These are phyloP conservation scores for Entosphenus tridentatus DNA, from an alignment of 2,113 vertebrate genomes.

Conservation along the genomic window DNA sequence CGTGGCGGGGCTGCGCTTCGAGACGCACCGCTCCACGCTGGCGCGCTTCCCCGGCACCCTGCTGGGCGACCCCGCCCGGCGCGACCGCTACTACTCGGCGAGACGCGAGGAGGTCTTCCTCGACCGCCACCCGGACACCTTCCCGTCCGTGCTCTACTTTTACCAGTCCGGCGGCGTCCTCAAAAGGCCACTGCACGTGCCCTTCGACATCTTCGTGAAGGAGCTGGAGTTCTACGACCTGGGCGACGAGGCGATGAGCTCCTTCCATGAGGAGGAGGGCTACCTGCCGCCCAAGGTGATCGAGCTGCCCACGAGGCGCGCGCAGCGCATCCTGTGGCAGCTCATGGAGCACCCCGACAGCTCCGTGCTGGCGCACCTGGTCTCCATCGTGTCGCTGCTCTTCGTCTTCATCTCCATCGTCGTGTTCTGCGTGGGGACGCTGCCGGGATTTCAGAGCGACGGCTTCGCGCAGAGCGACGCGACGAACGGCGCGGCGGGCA, in stretches of 20 bases:
- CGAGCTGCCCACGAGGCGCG: neutral
- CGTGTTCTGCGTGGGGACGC: neutral
- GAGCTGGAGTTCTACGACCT: slow-evolving; percentile 4
- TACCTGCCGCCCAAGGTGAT: too few relatives aligned
- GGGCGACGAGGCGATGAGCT: neutral
- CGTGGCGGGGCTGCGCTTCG: slow-evolving; percentile 1
- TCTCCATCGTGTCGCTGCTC: neutral
- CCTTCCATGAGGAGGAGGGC: neutral
- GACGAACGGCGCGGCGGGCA: too few relatives aligned
- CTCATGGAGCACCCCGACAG: neutral
- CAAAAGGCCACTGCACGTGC: neutral
- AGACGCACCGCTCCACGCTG: slow-evolving; percentile 2
- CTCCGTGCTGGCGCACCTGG: neutral
- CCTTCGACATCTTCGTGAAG: slow-evolving; percentile 1
- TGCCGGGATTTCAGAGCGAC: neutral
- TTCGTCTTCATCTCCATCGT: slow-evolving; percentile 1
- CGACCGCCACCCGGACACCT: slow-evolving; percentile 2
- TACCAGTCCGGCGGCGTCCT: slow-evolving; percentile 2
- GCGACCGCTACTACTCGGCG: neutral
- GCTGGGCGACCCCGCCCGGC: slow-evolving; percentile 1
- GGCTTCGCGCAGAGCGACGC: neutral
- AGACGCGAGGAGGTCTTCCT: neutral
- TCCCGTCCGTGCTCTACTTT: slow-evolving; percentile 3
- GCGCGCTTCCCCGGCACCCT: neutral
- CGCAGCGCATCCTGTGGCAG: slow-evolving; percentile 1